A percentile compares a stretch with the other conserved stretches of the same genome.
Conservation (phyloP, 1,140 invertebrate genomes). For the Bombus cullumanus region DNA sequence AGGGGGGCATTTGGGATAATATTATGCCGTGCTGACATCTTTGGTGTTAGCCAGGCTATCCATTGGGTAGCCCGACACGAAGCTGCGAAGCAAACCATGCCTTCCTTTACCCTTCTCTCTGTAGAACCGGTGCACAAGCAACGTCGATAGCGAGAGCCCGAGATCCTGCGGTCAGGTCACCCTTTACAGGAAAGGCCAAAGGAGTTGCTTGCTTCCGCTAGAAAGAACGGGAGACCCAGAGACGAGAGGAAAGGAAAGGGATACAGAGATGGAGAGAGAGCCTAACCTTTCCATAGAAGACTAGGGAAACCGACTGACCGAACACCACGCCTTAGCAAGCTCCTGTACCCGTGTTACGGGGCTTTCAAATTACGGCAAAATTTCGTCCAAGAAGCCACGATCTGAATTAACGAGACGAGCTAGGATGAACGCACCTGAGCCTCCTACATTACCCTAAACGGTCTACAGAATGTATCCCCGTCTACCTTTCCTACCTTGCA, state of each 20-base stretch:
- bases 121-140: slow-evolving; percentile 62
- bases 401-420: slow-evolving; percentile 73
- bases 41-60: slow-evolving; percentile 72
- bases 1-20: slow-evolving; percentile 64
- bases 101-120: slow-evolving; percentile 62
- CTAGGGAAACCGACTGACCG: slow-evolving; percentile 68
- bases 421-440: slow-evolving; percentile 59
- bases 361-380: slow-evolving; percentile 81
- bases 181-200: slow-evolving; percentile 78
- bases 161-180: slow-evolving; percentile 80
- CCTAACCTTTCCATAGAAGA: slow-evolving; percentile 64
- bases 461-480: not conserved
- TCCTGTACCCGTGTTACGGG: slow-evolving; percentile 65
- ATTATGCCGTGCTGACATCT: slow-evolving; percentile 74
- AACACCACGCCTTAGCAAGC: slow-evolving; percentile 69
- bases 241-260: slow-evolving; percentile 4
- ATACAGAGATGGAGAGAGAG: slow-evolving; percentile 28
- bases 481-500: not conserved
- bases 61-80: slow-evolving; percentile 67
- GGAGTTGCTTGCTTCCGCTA: slow-evolving; percentile 69
- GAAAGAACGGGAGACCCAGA: slow-evolving; percentile 39
- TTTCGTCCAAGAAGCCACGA: slow-evolving; percentile 76
- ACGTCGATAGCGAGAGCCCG: slow-evolving; percentile 78
- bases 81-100: slow-evolving; percentile 47
- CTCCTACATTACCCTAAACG: slow-evolving; percentile 48